phyloP scores from a whole-genome alignment of 2,888 invertebrate genomes.

The Epicampocera succincta region DNA sequence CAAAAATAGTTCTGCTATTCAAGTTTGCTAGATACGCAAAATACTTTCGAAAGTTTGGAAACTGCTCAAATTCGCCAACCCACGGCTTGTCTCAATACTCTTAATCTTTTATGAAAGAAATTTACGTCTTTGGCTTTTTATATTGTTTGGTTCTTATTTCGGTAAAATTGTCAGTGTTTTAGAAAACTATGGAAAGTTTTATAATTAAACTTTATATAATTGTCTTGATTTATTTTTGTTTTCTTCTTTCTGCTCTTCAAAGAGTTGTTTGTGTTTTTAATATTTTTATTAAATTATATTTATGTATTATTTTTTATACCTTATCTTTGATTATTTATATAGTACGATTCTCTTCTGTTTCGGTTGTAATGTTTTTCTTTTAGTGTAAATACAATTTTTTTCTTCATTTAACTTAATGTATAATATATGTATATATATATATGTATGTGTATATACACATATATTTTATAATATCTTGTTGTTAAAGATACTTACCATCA shows the following conservation, averaged over 20 bases:
- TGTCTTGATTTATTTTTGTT: constrained; percentile 32
- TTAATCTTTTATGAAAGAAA: no score
- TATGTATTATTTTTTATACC: constrained; percentile 64
- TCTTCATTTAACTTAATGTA: constrained; percentile 69
- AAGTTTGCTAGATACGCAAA: no score
- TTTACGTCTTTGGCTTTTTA: neutral
- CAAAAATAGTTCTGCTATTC: no score
- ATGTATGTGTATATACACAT: neutral
- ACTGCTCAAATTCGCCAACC: no score
- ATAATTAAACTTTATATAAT: constrained; percentile 44
- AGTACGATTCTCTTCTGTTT: constrained; percentile 66
- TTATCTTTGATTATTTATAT: constrained; percentile 64
- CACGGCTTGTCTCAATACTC: no score
- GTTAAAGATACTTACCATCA: constrained; percentile 64
- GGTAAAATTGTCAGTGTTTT: constrained; percentile 6
- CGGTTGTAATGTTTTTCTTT: constrained; percentile 46
- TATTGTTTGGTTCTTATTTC: neutral
- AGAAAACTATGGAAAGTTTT: constrained; percentile 39
- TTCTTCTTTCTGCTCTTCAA: constrained; percentile 53
- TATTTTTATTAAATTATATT: constrained; percentile 45
- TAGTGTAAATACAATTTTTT: constrained; percentile 78
- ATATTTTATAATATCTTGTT: constrained; percentile 36
- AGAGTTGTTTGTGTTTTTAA: constrained; percentile 50
- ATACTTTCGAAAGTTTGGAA: no score
- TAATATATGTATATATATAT: constrained; percentile 18